Evolutionary conservation across 2,888 invertebrate species (phyloP).

Genomic region (Clepsis dumicolana): DNA sequence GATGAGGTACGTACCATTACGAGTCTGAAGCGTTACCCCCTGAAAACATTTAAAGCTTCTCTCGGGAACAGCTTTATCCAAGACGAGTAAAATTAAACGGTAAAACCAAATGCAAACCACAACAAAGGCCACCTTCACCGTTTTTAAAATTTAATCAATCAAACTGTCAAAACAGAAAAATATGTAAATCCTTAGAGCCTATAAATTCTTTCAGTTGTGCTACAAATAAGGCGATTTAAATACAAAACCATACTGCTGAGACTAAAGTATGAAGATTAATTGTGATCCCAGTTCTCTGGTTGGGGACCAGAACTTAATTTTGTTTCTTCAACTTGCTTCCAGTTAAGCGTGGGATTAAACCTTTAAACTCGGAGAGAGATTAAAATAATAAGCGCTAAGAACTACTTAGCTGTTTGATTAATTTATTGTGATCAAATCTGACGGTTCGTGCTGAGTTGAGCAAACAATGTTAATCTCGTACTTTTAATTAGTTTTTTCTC

Average conservation of each 20-base stretch:
- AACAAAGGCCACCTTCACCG: constrained; percentile 22
- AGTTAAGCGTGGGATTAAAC: constrained; percentile 70
- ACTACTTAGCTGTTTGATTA: constrained; percentile 37
- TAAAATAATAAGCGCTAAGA: constrained; percentile 44
- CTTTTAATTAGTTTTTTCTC: constrained; percentile 10
- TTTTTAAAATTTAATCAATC: constrained; percentile 41
- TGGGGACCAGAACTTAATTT: constrained; percentile 76
- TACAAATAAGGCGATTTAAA: constrained; percentile 46
- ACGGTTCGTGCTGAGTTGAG: background rate
- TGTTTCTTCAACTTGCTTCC: constrained; percentile 74
- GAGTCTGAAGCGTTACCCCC: no score
- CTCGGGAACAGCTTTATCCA: background rate
- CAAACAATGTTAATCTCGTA: background rate
- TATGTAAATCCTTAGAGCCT: constrained; percentile 44
- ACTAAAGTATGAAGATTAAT: constrained; percentile 73
- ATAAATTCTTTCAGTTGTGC: constrained; percentile 45
- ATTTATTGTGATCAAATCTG: constrained; percentile 31
- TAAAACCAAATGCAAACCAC: background rate
- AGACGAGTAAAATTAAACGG: background rate
- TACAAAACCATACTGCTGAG: constrained; percentile 56
- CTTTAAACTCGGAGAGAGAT: constrained; percentile 50
- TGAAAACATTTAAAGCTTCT: background rate
- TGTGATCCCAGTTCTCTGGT: constrained; percentile 74
- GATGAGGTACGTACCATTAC: no score
- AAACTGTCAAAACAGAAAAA: constrained; percentile 42